Percentiles rank a stretch among this genome's conserved stretches.
phyloP scores from a whole-genome alignment of 1,140 invertebrate genomes.

The Cyclargus thomasi region DNA sequence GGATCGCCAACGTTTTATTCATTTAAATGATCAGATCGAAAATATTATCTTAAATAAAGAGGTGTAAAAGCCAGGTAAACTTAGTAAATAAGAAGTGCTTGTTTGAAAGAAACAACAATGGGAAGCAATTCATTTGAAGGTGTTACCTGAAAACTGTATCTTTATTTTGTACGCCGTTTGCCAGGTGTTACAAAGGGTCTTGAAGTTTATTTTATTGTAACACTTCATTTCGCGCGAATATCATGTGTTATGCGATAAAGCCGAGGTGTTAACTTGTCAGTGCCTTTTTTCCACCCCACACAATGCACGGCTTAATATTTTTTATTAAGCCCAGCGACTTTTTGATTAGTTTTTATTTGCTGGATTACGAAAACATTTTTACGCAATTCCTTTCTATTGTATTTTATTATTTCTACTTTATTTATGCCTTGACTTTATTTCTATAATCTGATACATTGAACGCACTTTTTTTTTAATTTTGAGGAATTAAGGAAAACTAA shows the following conservation, averaged over 20 bases:
- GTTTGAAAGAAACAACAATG: background rate
- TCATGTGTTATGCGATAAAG: constrained; percentile 27
- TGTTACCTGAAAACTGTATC: constrained; percentile 23
- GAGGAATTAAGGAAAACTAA: background rate
- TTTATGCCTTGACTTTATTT: background rate
- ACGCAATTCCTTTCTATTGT: background rate
- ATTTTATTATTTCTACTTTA: background rate
- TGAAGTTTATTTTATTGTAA: constrained; percentile 31
- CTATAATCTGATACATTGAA: background rate
- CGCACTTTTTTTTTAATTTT: no score
- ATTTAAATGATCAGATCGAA: no score
- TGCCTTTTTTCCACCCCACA: constrained; percentile 8
- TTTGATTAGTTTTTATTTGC: constrained; percentile 13
- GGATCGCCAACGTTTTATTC: background rate
- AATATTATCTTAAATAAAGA: no score
- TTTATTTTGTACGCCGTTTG: background rate
- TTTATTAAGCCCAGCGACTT: constrained; percentile 7
- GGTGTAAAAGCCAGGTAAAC: background rate
- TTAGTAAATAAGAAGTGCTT: background rate
- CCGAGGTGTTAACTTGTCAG: constrained; percentile 14
- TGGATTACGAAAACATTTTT: background rate
- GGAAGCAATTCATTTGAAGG: constrained; percentile 18
- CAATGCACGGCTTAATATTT: constrained; percentile 11
- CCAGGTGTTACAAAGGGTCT: constrained; percentile 18
- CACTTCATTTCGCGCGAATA: constrained; percentile 32